Evolutionary conservation across 2,113 vertebrate species (phyloP).

Genomic region (Lamprotornis superbus): DNA sequence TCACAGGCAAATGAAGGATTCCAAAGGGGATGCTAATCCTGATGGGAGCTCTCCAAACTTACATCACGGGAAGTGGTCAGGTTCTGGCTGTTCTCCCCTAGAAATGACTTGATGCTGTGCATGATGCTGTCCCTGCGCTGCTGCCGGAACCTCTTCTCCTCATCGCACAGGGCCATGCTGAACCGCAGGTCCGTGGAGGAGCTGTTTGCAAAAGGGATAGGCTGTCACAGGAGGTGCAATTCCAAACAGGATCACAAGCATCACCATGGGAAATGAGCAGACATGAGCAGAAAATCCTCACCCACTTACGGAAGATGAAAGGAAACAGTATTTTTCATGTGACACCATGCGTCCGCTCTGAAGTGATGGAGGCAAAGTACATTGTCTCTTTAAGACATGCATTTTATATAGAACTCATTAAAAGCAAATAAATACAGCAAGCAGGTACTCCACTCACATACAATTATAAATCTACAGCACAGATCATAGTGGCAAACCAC

Average conservation of each 20-base stretch:
- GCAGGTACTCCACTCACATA: neutral
- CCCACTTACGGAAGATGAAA: neutral
- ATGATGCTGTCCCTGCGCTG: constrained; percentile 83
- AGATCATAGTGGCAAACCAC: neutral
- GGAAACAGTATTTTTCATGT: neutral
- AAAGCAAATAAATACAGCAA: neutral
- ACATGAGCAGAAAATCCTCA: neutral
- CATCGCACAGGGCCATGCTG: constrained; percentile 89
- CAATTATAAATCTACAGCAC: neutral
- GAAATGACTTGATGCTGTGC: constrained; percentile 86
- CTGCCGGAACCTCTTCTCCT: constrained; percentile 89
- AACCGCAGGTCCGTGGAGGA: constrained; percentile 91
- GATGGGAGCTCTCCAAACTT: constrained; percentile 22
- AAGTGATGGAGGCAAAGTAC: neutral
- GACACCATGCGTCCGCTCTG: neutral
- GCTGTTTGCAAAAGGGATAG: constrained; percentile 59
- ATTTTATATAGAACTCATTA: neutral
- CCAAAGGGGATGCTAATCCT: neutral
- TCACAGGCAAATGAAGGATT: neutral
- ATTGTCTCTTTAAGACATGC: rapidly evolving
- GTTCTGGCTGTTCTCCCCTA: constrained; percentile 80
- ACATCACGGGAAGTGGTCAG: constrained; percentile 84
- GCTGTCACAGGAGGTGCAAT: neutral
- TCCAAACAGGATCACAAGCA: neutral
- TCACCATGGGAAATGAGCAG: rapidly evolving